phyloP scores from a whole-genome alignment of 1,140 invertebrate genomes.

The Ooceraea biroi region DNA sequence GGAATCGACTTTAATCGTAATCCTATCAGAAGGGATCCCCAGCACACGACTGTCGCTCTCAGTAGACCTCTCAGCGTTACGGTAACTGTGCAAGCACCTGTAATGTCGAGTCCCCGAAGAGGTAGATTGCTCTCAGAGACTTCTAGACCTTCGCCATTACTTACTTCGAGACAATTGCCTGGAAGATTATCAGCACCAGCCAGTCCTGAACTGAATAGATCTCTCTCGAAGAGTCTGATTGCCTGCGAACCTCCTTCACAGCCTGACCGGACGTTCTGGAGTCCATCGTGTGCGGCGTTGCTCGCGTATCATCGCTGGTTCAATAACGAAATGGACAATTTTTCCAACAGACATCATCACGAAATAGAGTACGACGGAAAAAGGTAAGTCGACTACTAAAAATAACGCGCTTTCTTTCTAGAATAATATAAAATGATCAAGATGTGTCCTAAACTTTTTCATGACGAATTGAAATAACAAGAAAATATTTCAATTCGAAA shows the following conservation, averaged over 20 bases:
- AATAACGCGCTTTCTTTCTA: background rate
- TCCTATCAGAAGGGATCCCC: constrained; percentile 81
- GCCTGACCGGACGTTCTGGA: constrained; percentile 83
- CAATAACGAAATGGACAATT: constrained; percentile 80
- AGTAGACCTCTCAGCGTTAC: constrained; percentile 83
- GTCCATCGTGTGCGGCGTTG: constrained; percentile 81
- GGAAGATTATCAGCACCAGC: constrained; percentile 83
- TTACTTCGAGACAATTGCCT: constrained; percentile 53
- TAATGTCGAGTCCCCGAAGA: constrained; percentile 75
- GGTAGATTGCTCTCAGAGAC: constrained; percentile 82
- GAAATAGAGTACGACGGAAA: constrained; percentile 83
- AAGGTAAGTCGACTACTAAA: constrained; percentile 75
- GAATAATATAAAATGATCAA: background rate
- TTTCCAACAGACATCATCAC: constrained; percentile 64
- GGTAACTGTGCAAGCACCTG: constrained; percentile 79
- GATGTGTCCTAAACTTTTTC: background rate
- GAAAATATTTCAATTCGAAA: no score
- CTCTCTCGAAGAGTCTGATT: constrained; percentile 79
- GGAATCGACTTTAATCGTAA: constrained; percentile 84
- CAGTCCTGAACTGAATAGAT: constrained; percentile 84
- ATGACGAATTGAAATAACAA: background rate
- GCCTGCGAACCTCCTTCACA: constrained; percentile 64
- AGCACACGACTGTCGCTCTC: constrained; percentile 83
- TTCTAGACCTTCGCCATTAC: constrained; percentile 73
- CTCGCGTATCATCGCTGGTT: constrained; percentile 85